phyloP scores from a whole-genome alignment of 2,797 vertebrate genomes.

The Pseudochromis fuscus region DNA sequence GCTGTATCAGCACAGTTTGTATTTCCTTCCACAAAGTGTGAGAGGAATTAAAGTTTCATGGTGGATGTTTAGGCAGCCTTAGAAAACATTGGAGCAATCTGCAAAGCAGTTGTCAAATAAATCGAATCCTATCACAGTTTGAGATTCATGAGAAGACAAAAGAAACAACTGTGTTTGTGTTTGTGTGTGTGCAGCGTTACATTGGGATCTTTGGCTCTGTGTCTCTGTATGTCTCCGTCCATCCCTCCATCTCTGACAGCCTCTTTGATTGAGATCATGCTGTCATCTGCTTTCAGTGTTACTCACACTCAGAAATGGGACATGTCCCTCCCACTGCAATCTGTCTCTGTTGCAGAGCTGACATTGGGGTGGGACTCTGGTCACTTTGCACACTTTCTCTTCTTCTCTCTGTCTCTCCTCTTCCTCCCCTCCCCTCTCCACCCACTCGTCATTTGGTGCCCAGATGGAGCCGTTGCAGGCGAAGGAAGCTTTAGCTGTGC shows the following conservation, averaged over 20 bases:
- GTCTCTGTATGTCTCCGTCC: slow-evolving; percentile 15
- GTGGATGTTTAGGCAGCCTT: background rate
- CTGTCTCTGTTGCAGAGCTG: slow-evolving; percentile 73
- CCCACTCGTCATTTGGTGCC: slow-evolving; percentile 65
- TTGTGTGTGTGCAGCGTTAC: slow-evolving; percentile 17
- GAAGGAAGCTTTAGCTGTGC: slow-evolving; percentile 56
- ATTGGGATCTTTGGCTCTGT: slow-evolving; percentile 15
- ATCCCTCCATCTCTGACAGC: slow-evolving; percentile 38
- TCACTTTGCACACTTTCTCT: slow-evolving; percentile 54
- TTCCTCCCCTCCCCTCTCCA: slow-evolving; percentile 33
- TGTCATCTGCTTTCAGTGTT: slow-evolving; percentile 77
- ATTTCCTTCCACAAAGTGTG: background rate
- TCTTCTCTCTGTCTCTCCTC: slow-evolving; percentile 22
- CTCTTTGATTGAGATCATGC: slow-evolving; percentile 65
- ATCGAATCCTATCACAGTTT: slow-evolving; percentile 6
- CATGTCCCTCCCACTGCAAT: slow-evolving; percentile 80
- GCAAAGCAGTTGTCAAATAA: slow-evolving; percentile 3
- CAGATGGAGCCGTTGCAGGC: slow-evolving; percentile 72
- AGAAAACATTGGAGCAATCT: background rate
- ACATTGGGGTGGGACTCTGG: slow-evolving; percentile 64
- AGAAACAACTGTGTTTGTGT: slow-evolving; percentile 8
- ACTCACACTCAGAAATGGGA: slow-evolving; percentile 78
- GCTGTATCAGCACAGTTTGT: background rate
- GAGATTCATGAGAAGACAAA: slow-evolving; percentile 9
- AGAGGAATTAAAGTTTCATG: background rate